Base-by-base conservation (phyloP, 1,140 invertebrate genomes). In the Lethrus apterus region DNA sequence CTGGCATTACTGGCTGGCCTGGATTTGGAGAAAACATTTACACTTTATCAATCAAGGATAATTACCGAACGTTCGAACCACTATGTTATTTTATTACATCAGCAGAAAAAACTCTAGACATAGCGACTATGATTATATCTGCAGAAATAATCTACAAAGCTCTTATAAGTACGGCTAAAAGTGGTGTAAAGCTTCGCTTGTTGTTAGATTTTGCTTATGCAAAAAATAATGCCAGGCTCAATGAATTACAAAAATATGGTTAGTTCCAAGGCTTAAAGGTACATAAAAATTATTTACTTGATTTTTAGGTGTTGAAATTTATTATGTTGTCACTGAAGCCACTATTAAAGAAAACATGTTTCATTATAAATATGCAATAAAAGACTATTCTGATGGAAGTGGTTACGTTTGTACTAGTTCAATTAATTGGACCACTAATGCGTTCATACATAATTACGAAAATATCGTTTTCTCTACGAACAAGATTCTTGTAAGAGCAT, bases 341-440 rank as follows among this genome's bases (percentile, higher is more conserved):
- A 21, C 11, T 35, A 21, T 34, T 19, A 31, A 11, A n/a, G 29
- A 32, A 23, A 34, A 34, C 14, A 51, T 51, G 29, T 41, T 51
- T 29, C 50, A 51, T 32, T 41, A 48, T 18, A 51, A 51, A 43
- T 51, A 47, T 43, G 50, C 50, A 13, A 19, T 51, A 13, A 51
- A 51, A 19, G 50, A 51, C 29, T 51, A 44, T 23, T 35, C 34
- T 13, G 15, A 4, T 30, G 10, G n/a, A 14, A 20, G 19, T 42
- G 15, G 21, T n/a, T 23, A 26, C 17, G 38, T 44, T 7, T 51
- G 19, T 30, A 47, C 44, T 36, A 38, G 50, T 19, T 51, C 50
- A 3, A 23, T 51, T 13, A 51, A 51, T 33, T 51, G 50, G 50
- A 43, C 50, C 5, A 44, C 46, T 18, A 17, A 19, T 20, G 44